Percentiles rank a stretch among this genome's conserved stretches.
Conservation (phyloP, 2,797 vertebrate genomes). For the Gorsachius magnificus region DNA sequence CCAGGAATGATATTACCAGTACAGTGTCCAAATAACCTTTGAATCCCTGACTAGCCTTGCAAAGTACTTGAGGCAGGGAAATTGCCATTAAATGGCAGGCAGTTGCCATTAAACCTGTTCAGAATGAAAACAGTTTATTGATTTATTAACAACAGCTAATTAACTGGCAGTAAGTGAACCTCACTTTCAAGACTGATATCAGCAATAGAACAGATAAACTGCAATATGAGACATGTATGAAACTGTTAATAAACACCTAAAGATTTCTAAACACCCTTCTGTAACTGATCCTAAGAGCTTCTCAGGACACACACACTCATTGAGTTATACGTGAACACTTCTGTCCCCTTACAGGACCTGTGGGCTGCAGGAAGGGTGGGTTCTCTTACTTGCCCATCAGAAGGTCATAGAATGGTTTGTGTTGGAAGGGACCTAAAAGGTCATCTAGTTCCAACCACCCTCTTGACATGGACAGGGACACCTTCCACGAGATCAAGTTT, state of each 20-base stretch:
- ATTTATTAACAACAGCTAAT: not conserved
- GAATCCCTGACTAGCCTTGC: not conserved
- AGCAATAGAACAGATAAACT: not conserved
- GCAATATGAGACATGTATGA: not conserved
- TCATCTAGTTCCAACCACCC: not conserved
- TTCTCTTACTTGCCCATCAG: not conserved
- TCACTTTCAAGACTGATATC: not conserved
- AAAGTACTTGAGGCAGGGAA: not conserved
- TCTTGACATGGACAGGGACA: not conserved
- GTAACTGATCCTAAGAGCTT: not conserved
- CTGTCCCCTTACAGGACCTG: not conserved
- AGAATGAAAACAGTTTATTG: not conserved
- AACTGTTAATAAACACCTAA: not conserved
- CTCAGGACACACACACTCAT: not conserved
- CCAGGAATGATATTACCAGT: not conserved
- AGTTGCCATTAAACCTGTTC: not conserved
- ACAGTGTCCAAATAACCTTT: not conserved
- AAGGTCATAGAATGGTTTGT: not conserved
- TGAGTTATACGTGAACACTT: not conserved
- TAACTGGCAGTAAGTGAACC: not conserved
- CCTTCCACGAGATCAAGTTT: no score
- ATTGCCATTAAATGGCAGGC: no score
- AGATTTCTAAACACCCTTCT: not conserved
- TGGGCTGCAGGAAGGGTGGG: not conserved
- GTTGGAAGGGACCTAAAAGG: not conserved